A percentile compares a stretch with the other conserved stretches of the same genome.
phyloP scores from a whole-genome alignment of 2,797 vertebrate species.

The Corythornis leucogaster region DNA sequence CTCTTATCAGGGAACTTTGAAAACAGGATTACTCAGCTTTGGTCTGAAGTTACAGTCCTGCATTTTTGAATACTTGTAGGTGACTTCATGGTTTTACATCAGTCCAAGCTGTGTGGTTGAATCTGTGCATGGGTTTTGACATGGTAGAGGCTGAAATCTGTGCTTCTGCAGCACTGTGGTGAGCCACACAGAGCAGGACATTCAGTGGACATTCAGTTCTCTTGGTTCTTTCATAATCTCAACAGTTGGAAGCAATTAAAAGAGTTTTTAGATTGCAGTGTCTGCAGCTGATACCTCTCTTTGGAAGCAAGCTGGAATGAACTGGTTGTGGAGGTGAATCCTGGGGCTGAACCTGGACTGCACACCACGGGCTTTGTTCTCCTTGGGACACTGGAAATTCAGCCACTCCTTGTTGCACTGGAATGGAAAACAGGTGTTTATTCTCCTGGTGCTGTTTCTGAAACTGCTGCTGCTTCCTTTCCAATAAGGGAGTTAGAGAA shows the following conservation, averaged over 20 bases:
- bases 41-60: slow-evolving; percentile 49
- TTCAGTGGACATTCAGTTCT: neutral
- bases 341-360: neutral
- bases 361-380: neutral
- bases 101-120: neutral
- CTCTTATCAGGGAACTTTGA: slow-evolving; percentile 63
- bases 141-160: neutral
- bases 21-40: slow-evolving; percentile 60
- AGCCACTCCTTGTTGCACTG: neutral
- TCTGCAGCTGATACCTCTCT: neutral
- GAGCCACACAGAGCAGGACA: neutral
- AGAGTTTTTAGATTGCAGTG: neutral
- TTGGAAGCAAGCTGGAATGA: neutral
- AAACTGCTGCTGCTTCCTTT: slow-evolving; percentile 4
- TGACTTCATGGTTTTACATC: slow-evolving; percentile 27
- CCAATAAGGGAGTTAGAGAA: neutral
- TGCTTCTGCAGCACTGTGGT: neutral
- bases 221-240: neutral
- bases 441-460: neutral
- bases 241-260: neutral
- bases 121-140: neutral
- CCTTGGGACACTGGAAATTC: neutral
- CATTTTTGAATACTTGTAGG: neutral
- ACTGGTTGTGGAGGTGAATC: neutral
- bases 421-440: neutral